A percentile compares a stretch with the other conserved stretches of the same genome.
Evolutionary conservation across 2,888 invertebrate genomes (phyloP).

Genomic region (Lamellibrachia columna): DNA sequence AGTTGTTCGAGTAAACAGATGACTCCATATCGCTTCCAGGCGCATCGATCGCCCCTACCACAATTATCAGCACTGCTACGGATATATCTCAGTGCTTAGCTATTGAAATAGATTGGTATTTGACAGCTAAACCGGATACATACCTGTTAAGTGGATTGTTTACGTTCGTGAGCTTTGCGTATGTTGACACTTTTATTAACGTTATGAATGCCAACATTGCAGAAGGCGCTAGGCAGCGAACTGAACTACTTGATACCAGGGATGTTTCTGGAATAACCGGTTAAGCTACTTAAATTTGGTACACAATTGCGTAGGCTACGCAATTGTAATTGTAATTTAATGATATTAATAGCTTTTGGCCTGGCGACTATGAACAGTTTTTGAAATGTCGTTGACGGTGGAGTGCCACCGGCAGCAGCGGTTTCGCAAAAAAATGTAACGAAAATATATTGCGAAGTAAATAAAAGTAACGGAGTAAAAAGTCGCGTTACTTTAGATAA

Average conservation of each 20-base stretch:
- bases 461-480: too few relatives aligned
- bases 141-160: not conserved
- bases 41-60: not conserved
- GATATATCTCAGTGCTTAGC: not conserved
- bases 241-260: not conserved
- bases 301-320: not conserved
- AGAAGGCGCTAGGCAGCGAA: not conserved
- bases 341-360: too few relatives aligned
- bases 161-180: not conserved
- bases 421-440: too few relatives aligned
- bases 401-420: too few relatives aligned
- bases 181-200: not conserved
- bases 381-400: too few relatives aligned
- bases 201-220: not conserved
- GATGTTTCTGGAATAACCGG: not conserved
- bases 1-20: not conserved
- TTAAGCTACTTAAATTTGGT: not conserved
- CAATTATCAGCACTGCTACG: not conserved
- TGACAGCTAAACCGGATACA: not conserved
- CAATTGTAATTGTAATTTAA: not conserved
- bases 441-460: too few relatives aligned
- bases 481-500: too few relatives aligned
- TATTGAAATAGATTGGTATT: not conserved
- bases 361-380: too few relatives aligned
- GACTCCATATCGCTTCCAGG: not conserved